Conservation (phyloP, 2,888 invertebrate species). For the Leistus spinibarbis region DNA sequence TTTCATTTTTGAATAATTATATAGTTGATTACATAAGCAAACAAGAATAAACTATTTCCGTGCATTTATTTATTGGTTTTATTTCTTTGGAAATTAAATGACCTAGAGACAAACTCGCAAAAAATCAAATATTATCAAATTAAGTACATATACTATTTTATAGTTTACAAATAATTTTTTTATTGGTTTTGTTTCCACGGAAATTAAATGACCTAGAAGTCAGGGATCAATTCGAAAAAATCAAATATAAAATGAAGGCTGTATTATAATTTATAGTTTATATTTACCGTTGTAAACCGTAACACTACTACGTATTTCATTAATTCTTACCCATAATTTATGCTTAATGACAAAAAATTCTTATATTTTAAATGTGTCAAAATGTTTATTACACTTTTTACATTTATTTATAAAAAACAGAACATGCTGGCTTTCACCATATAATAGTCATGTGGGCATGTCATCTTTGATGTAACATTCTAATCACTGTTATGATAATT, state of each 20-base stretch:
- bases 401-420: background rate
- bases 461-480: background rate
- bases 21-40: too few species aligned
- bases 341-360: background rate
- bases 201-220: too few species aligned
- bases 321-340: background rate
- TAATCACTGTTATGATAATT: slow-evolving; percentile 39
- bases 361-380: background rate
- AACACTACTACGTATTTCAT: background rate
- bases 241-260: background rate
- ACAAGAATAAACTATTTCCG: too few species aligned
- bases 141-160: background rate
- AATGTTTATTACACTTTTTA: background rate
- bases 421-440: background rate
- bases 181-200: too few species aligned
- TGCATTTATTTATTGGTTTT: too few species aligned
- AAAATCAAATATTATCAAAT: background rate
- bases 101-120: background rate
- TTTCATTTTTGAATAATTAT: too few species aligned
- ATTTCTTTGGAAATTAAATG: too few species aligned
- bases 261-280: background rate
- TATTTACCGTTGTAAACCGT: background rate
- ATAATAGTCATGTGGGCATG: too few species aligned
- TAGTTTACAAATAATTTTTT: too few species aligned
- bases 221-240: background rate